These are phyloP conservation scores for Orchesellides sinensis DNA, from an alignment of 2,888 invertebrate species.

Conservation along the genomic window DNA sequence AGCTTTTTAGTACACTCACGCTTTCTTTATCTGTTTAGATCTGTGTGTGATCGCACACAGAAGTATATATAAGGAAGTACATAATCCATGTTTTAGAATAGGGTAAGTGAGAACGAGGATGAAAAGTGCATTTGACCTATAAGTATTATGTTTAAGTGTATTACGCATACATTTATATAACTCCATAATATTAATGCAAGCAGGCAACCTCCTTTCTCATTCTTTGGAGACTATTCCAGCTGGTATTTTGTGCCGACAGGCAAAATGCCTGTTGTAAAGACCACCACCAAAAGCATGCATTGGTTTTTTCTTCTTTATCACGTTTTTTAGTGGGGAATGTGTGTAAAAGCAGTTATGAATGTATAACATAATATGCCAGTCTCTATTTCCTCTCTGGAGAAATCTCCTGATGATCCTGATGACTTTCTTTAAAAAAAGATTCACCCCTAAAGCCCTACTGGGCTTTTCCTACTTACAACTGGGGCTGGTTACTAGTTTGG, in stretches of 20 bases:
- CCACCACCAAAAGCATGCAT: not conserved
- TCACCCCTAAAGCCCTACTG: not conserved
- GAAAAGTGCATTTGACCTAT: constrained; percentile 6
- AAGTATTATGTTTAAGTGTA: too few species aligned
- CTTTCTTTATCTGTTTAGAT: not conserved
- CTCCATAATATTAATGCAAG: not conserved
- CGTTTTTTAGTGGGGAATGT: too few species aligned
- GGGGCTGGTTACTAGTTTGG: not conserved
- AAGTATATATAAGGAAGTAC: not conserved
- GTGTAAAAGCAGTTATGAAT: not conserved
- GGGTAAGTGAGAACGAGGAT: not conserved
- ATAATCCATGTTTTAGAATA: not conserved
- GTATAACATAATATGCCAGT: not conserved
- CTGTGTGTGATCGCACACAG: not conserved
- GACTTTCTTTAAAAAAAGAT: constrained; percentile 26
- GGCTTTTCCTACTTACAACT: not conserved
- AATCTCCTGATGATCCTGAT: constrained; percentile 38
- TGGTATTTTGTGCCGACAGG: constrained; percentile 18
- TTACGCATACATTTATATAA: not conserved
- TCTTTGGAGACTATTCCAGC: constrained; percentile 7
- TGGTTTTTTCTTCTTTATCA: not conserved
- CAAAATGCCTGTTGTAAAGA: not conserved
- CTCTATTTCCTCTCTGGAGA: constrained; percentile 23
- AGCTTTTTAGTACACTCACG: too few species aligned
- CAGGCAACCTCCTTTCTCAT: not conserved